Percentiles rank a stretch among this genome's conserved stretches.
Evolutionary conservation across 2,888 invertebrate genomes (phyloP).

Genomic region (Galerucella pusilla): DNA sequence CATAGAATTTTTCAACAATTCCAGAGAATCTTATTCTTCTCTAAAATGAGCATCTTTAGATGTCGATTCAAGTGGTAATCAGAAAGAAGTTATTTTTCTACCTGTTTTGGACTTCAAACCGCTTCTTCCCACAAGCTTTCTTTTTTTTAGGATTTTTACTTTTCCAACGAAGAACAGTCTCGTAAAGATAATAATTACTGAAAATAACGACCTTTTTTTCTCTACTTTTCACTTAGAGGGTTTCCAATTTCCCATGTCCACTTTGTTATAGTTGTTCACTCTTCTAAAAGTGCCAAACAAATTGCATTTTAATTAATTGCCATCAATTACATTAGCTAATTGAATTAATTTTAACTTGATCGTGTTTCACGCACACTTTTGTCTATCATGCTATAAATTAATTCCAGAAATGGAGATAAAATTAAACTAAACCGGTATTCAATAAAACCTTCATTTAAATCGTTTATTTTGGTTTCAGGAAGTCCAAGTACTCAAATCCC

Average conservation of each 20-base stretch:
- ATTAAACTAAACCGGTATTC: not conserved
- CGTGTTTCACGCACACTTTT: not conserved
- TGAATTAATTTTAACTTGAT: not conserved
- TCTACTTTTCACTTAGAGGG: not conserved
- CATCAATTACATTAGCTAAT: not conserved
- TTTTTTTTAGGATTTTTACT: too few species aligned
- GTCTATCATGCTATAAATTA: conserved; percentile 1
- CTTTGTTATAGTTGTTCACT: not conserved
- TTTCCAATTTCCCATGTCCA: not conserved
- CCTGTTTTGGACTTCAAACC: too few species aligned
- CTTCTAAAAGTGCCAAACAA: not conserved
- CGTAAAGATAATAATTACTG: not conserved
- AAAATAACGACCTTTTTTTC: not conserved
- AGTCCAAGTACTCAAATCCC: conserved; percentile 89
- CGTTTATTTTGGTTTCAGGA: conserved; percentile 72
- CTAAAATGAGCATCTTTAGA: too few species aligned
- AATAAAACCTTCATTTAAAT: not conserved
- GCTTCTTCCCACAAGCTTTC: too few species aligned
- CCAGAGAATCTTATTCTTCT: too few species aligned
- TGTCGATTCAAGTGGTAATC: too few species aligned
- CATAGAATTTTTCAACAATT: too few species aligned
- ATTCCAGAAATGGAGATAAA: not conserved
- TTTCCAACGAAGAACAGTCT: not conserved
- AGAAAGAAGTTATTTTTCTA: too few species aligned
- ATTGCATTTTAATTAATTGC: not conserved